phyloP scores from a whole-genome alignment of 2,888 invertebrate species.

The Lasioglossum pauxillum region DNA sequence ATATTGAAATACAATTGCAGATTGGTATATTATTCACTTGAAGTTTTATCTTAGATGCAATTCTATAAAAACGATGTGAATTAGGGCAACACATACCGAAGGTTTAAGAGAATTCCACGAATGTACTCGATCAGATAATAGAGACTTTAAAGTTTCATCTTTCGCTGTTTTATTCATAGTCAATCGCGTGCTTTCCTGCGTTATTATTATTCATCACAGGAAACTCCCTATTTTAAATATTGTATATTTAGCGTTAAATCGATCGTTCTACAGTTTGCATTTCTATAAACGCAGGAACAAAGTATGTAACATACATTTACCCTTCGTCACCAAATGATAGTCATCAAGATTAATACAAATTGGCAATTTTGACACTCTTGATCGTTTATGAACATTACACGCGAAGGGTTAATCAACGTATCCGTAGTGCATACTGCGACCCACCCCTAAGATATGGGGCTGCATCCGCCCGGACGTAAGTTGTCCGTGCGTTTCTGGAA shows the following conservation, averaged over 20 bases:
- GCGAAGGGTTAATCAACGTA: not conserved
- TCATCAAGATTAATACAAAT: too few relatives aligned
- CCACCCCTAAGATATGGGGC: not conserved
- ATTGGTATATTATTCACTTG: too few relatives aligned
- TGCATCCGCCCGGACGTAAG: not conserved
- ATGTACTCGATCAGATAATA: not conserved
- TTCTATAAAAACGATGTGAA: too few relatives aligned
- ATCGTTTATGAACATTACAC: not conserved
- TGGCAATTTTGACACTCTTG: not conserved
- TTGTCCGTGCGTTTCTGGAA: not conserved
- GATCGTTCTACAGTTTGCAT: not conserved
- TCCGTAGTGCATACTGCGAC: not conserved
- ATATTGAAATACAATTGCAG: too few relatives aligned
- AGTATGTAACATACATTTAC: too few relatives aligned
- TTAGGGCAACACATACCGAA: too few relatives aligned
- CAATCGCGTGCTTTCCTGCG: not conserved
- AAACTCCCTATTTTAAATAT: not conserved
- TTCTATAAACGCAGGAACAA: too few relatives aligned
- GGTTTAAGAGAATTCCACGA: not conserved
- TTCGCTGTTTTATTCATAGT: not conserved
- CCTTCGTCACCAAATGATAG: too few relatives aligned
- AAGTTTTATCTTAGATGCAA: too few relatives aligned
- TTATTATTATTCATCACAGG: not conserved
- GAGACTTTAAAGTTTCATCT: not conserved
- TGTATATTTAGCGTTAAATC: not conserved